Percentiles rank a stretch among this genome's conserved stretches.
phyloP scores from a whole-genome alignment of 2,888 invertebrate genomes.

The Herminia tarsipennalis region DNA sequence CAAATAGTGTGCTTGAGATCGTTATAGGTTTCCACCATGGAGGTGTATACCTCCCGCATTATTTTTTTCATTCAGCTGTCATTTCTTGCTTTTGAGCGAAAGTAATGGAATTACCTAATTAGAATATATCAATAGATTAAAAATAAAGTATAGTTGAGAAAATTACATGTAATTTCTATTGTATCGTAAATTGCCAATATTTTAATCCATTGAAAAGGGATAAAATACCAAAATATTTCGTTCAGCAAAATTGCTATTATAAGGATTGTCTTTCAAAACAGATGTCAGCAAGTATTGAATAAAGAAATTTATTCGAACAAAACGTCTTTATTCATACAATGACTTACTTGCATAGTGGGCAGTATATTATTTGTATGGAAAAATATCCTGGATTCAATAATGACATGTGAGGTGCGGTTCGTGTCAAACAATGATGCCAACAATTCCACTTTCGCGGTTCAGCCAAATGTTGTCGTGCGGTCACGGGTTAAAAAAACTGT shows the following conservation, averaged over 20 bases:
- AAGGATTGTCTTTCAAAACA: slow-evolving; percentile 3
- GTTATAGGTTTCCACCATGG: too few relatives aligned
- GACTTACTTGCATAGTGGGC: slow-evolving; percentile 41
- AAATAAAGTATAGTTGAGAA: too few relatives aligned
- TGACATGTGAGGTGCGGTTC: slow-evolving; percentile 55
- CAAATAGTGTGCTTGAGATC: too few relatives aligned
- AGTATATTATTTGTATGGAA: slow-evolving; percentile 42
- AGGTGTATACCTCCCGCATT: too few relatives aligned
- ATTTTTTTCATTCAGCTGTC: too few relatives aligned
- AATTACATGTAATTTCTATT: too few relatives aligned
- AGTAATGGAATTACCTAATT: too few relatives aligned
- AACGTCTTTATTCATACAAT: slow-evolving; percentile 53
- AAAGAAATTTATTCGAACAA: slow-evolving; percentile 37
- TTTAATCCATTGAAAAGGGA: too few relatives aligned
- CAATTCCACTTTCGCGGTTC: slow-evolving; percentile 72
- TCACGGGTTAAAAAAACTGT: slow-evolving; percentile 38
- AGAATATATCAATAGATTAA: too few relatives aligned
- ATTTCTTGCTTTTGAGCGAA: too few relatives aligned
- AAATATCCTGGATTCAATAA: slow-evolving; percentile 62
- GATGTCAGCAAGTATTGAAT: slow-evolving; percentile 29
- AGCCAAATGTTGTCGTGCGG: slow-evolving; percentile 69
- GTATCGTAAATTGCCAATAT: too few relatives aligned
- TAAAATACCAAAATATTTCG: background rate
- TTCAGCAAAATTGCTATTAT: background rate
- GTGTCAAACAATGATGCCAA: slow-evolving; percentile 68